A percentile compares a stretch with the other conserved stretches of the same genome.
Conservation (phyloP, 2,797 vertebrate species). For the Sebastes glaucus region DNA sequence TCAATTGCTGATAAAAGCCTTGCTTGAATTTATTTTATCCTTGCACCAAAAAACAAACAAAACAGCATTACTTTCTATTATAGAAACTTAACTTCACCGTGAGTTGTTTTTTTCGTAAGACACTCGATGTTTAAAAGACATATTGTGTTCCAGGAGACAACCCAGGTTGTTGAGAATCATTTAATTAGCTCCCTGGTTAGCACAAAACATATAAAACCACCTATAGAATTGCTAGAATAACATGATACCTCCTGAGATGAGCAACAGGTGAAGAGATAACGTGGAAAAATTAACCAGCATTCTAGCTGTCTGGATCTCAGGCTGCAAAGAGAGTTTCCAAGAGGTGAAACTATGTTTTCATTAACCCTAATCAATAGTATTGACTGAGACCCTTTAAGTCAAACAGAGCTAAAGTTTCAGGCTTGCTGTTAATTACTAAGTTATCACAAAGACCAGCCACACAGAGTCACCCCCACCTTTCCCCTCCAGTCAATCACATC, state of each 20-base stretch:
- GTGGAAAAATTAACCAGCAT: not conserved
- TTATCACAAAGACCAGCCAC: conserved; percentile 25
- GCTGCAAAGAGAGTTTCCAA: not conserved
- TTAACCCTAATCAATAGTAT: conserved; percentile 64
- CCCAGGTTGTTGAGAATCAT: not conserved
- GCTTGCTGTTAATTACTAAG: conserved; percentile 53
- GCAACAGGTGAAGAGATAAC: not conserved
- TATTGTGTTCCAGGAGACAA: not conserved
- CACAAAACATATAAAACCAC: not conserved
- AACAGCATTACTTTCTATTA: too few species aligned
- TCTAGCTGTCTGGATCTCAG: not conserved
- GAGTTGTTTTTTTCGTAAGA: too few species aligned
- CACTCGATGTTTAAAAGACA: not conserved
- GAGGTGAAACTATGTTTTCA: conserved; percentile 56
- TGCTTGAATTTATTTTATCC: not conserved
- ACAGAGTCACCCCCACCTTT: not conserved
- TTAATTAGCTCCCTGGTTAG: not conserved
- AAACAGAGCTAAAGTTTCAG: conserved; percentile 38
- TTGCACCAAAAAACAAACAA: too few species aligned
- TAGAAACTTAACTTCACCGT: too few species aligned
- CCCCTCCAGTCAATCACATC: not conserved
- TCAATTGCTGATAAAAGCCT: not conserved
- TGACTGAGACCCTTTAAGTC: conserved; percentile 29
- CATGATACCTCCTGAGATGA: not conserved
- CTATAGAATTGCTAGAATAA: not conserved